These are phyloP conservation scores for Apostichopus leukothele DNA, from an alignment of 53 echinoderm and acorn worm genomes.

Conservation along the genomic window DNA sequence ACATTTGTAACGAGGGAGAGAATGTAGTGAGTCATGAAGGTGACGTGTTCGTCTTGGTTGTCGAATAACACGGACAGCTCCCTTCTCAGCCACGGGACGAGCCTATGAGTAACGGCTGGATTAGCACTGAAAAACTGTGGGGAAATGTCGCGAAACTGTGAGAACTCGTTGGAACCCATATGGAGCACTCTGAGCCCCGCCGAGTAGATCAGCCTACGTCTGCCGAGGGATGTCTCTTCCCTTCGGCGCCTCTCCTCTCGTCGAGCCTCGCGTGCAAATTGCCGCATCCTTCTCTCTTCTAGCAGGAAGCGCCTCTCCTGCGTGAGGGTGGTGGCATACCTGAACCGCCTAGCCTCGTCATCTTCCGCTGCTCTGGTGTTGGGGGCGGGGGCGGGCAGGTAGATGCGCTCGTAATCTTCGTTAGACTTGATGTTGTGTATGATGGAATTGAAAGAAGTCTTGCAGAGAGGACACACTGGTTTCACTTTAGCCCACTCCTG, in stretches of 20 bases:
- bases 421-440: constrained; percentile 93
- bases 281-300: constrained; percentile 63
- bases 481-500: constrained; percentile 95
- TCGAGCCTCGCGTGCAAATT: constrained; percentile 56
- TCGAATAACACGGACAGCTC: constrained; percentile 83
- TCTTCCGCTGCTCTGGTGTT: constrained; percentile 23
- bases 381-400: constrained; percentile 60
- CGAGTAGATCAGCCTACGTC: constrained; percentile 78
- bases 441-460: constrained; percentile 87
- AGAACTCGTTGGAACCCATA: constrained; percentile 66
- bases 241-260: constrained; percentile 59
- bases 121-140: constrained; percentile 77
- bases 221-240: constrained; percentile 64
- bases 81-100: constrained; percentile 88
- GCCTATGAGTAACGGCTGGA: constrained; percentile 82
- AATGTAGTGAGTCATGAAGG: constrained; percentile 88
- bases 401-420: constrained; percentile 89
- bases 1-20: constrained; percentile 82
- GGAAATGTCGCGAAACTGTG: constrained; percentile 82
- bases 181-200: constrained; percentile 72
- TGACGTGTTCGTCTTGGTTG: constrained; percentile 75
- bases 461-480: constrained; percentile 91
- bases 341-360: constrained; percentile 63
- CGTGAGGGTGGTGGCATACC: constrained; percentile 80
- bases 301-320: constrained; percentile 66